Evolutionary conservation across 2,888 invertebrate species (phyloP).

Genomic region (Coleophora deauratella): DNA sequence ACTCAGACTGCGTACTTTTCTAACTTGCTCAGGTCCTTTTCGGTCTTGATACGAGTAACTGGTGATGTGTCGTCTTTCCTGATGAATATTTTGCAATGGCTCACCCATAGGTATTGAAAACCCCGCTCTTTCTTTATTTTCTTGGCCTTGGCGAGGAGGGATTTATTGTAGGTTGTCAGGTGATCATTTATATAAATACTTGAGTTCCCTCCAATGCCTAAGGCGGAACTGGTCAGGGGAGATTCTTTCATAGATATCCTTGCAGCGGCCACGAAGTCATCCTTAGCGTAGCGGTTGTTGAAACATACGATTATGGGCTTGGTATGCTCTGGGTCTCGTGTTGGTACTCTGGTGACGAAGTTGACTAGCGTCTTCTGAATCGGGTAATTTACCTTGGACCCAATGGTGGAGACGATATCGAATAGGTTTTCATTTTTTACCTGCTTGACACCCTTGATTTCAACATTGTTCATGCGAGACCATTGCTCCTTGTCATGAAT

Average conservation of each 20-base stretch:
- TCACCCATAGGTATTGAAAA: conserved; percentile 1
- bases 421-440: not conserved
- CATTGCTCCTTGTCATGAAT: not conserved
- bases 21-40: not conserved
- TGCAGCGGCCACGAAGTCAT: conserved; percentile 1
- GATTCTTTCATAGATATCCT: not conserved
- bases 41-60: not conserved
- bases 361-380: not conserved
- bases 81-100: not conserved
- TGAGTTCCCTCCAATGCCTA: not conserved
- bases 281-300: not conserved
- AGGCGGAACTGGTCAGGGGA: not conserved
- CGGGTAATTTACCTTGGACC: not conserved
- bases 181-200: not conserved
- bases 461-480: conserved; percentile 1
- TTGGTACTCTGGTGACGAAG: not conserved
- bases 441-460: not conserved
- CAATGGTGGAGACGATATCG: not conserved
- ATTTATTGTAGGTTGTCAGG: not conserved
- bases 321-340: not conserved
- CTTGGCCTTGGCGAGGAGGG: not conserved
- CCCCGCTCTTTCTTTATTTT: not conserved
- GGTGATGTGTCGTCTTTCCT: conserved; percentile 1
- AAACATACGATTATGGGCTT: not conserved
- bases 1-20: too few relatives aligned